These are phyloP conservation scores for Notodonta ziczac DNA, from an alignment of 2,888 invertebrate species.

Conservation along the genomic window DNA sequence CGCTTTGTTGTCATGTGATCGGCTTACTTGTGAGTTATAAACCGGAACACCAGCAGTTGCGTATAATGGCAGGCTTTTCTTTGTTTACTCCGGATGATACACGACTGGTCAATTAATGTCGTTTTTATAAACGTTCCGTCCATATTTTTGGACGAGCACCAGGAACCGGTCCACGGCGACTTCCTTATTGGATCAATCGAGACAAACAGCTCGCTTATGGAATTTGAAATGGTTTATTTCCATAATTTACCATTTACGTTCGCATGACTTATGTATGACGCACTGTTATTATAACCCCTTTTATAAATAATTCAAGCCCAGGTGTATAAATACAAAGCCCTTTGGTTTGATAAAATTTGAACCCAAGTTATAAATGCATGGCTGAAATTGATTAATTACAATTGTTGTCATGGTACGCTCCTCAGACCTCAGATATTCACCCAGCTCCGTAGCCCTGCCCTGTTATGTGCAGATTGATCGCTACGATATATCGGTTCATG, in stretches of 20 bases:
- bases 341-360: no score
- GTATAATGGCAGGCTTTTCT: background rate
- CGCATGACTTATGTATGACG: background rate
- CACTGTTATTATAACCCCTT: background rate
- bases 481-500: no score
- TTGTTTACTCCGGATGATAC: background rate
- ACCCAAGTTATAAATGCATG: no score
- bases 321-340: background rate
- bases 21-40: no score
- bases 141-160: background rate
- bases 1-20: no score
- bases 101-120: background rate
- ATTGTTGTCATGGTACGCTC: no score
- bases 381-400: no score
- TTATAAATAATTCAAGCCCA: background rate
- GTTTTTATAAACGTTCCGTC: background rate
- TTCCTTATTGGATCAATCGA: background rate
- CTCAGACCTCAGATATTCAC: no score
- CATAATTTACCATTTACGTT: constrained; percentile 1
- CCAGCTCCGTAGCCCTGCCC: no score
- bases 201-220: background rate
- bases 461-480: no score
- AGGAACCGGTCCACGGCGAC: background rate
- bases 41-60: no score
- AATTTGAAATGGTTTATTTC: constrained; percentile 1